Evolutionary conservation across 2,797 vertebrate genomes (phyloP).

Genomic region (Muscicapa striata): DNA sequence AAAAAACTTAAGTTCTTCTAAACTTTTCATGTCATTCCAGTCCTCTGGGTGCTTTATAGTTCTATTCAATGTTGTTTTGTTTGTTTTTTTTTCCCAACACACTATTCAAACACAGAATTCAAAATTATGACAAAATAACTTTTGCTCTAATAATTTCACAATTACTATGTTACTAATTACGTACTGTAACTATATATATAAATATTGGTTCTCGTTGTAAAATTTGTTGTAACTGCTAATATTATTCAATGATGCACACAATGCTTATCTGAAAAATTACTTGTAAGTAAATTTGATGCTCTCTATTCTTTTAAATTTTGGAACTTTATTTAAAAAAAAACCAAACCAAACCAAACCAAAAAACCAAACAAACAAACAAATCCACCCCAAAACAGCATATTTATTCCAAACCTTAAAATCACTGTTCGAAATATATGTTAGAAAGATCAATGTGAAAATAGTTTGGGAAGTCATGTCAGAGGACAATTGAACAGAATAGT

Average conservation of each 20-base stretch:
- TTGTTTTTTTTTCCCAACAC: background rate
- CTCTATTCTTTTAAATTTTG: background rate
- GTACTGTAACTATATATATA: background rate
- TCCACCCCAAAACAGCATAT: too few species aligned
- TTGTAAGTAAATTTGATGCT: background rate
- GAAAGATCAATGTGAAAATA: background rate
- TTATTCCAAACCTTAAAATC: background rate
- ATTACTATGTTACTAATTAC: background rate
- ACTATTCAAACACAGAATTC: background rate
- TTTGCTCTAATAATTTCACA: background rate
- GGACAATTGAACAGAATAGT: background rate
- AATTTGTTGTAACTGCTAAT: background rate
- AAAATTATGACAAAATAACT: background rate
- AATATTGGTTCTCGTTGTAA: background rate
- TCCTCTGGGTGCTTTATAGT: too few species aligned
- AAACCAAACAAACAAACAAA: too few species aligned
- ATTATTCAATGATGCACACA: background rate
- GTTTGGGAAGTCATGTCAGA: background rate
- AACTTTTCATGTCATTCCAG: background rate
- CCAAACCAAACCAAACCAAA: too few species aligned
- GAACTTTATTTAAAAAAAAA: background rate
- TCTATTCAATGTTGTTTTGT: too few species aligned
- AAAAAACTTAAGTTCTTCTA: background rate
- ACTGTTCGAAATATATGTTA: background rate
- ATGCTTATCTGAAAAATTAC: background rate